These are phyloP conservation scores for Pyrochroa serraticornis DNA, from an alignment of 2,888 invertebrate genomes.

Conservation along the genomic window DNA sequence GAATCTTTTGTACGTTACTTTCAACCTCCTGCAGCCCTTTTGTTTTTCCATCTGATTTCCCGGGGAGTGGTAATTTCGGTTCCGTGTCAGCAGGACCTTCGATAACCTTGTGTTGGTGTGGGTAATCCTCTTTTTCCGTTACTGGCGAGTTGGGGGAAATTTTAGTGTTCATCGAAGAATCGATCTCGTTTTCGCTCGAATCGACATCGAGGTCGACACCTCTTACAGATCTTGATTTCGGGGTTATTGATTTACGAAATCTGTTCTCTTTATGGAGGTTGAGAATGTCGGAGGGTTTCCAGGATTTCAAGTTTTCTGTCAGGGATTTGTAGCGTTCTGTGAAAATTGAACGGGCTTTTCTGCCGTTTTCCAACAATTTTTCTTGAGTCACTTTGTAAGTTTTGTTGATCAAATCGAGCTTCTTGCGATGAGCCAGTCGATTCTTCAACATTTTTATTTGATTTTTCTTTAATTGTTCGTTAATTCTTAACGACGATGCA, in stretches of 20 bases:
- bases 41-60: slow-evolving; percentile 1
- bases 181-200: slow-evolving; percentile 39
- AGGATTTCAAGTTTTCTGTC: slow-evolving; percentile 33
- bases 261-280: slow-evolving; percentile 14
- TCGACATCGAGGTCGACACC: slow-evolving; percentile 25
- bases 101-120: slow-evolving; percentile 20
- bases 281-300: slow-evolving; percentile 41
- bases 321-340: slow-evolving; percentile 35
- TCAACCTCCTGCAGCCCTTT: not conserved
- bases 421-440: slow-evolving; percentile 33
- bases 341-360: no score
- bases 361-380: no score
- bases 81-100: slow-evolving; percentile 34
- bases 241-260: slow-evolving; percentile 12
- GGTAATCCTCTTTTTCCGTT: slow-evolving; percentile 14
- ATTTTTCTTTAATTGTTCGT: slow-evolving; percentile 23
- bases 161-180: slow-evolving; percentile 35
- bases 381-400: not conserved
- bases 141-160: slow-evolving; percentile 31
- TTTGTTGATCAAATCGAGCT: slow-evolving; percentile 17
- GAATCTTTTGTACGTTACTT: slow-evolving; percentile 22
- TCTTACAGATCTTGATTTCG: slow-evolving; percentile 24
- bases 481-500: slow-evolving; percentile 18
- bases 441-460: slow-evolving; percentile 34
- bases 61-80: slow-evolving; percentile 28